Percentiles rank a stretch among this genome's conserved stretches.
Conservation (phyloP, 2,113 vertebrate genomes). For the Lutjanus erythropterus region DNA sequence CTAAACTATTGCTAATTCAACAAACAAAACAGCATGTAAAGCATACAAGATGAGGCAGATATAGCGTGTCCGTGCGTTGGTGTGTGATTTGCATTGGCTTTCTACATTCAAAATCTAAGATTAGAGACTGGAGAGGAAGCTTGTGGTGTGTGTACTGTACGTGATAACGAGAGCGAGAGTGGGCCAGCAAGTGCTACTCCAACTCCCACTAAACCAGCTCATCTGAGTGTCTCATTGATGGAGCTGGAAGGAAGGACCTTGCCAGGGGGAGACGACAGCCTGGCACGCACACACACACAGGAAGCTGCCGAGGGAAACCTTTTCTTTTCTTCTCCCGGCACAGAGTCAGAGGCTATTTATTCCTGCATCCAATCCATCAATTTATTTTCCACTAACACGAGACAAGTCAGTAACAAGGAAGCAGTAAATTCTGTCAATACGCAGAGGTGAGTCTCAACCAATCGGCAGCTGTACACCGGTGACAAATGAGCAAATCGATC, state of each 20-base stretch:
- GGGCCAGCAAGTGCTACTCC: slow-evolving; percentile 39
- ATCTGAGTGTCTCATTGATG: slow-evolving; percentile 1
- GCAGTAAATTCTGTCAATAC: background rate
- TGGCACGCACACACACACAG: slow-evolving; percentile 21
- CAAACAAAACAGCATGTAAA: background rate
- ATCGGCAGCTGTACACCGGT: slow-evolving; percentile 12
- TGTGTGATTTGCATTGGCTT: slow-evolving; percentile 10
- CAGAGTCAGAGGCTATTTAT: slow-evolving; percentile 2
- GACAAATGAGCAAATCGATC: background rate
- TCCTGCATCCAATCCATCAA: slow-evolving; percentile 13
- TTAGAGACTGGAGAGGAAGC: slow-evolving; percentile 19
- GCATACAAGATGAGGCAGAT: background rate
- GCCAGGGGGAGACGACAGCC: slow-evolving; percentile 10
- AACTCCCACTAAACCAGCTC: slow-evolving; percentile 38
- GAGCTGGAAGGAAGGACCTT: slow-evolving; percentile 28
- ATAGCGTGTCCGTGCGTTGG: background rate
- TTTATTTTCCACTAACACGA: slow-evolving; percentile 28
- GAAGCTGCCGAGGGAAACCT: slow-evolving; percentile 34
- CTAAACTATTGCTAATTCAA: background rate
- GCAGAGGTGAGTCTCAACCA: slow-evolving; percentile 3
- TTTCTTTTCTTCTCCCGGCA: background rate
- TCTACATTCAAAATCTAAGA: slow-evolving; percentile 24
- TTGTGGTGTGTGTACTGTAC: background rate
- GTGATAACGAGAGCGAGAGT: background rate
- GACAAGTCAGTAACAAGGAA: background rate